Percentiles rank a stretch among this genome's conserved stretches.
phyloP scores from a whole-genome alignment of 1,140 invertebrate species.

The Cylas formicarius region DNA sequence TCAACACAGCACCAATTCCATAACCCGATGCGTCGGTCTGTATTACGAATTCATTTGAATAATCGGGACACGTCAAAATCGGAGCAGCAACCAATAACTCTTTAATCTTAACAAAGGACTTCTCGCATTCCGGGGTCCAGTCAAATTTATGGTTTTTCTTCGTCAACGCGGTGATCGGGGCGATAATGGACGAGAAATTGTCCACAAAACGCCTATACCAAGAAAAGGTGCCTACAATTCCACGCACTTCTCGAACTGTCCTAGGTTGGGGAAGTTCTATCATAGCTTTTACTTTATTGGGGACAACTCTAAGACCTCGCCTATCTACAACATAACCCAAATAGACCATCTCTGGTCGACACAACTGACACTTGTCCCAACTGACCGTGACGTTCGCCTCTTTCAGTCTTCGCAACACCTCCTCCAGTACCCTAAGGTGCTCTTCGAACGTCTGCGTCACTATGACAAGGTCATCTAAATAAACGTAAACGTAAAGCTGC shows the following conservation, averaged over 20 bases:
- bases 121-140: conserved; percentile 21
- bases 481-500: conserved; percentile 25
- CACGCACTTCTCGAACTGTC: conserved; percentile 19
- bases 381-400: conserved; percentile 28
- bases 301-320: background rate
- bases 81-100: conserved; percentile 19
- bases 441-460: background rate
- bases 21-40: conserved; percentile 26
- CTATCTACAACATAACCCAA: conserved; percentile 9
- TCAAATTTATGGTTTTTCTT: conserved; percentile 20
- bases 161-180: conserved; percentile 28
- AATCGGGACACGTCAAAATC: conserved; percentile 16
- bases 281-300: conserved; percentile 26
- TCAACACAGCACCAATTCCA: conserved; percentile 31
- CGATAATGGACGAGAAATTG: conserved; percentile 1
- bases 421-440: conserved; percentile 4
- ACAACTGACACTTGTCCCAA: conserved; percentile 25
- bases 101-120: conserved; percentile 21
- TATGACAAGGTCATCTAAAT: conserved; percentile 33
- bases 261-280: conserved; percentile 31
- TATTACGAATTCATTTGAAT: conserved; percentile 8
- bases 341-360: conserved; percentile 5
- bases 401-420: conserved; percentile 20
- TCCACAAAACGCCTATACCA: conserved; percentile 15
- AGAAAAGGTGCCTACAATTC: conserved; percentile 7